phyloP scores from a whole-genome alignment of 2,797 vertebrate species.

The Pantherophis vulpinus region DNA sequence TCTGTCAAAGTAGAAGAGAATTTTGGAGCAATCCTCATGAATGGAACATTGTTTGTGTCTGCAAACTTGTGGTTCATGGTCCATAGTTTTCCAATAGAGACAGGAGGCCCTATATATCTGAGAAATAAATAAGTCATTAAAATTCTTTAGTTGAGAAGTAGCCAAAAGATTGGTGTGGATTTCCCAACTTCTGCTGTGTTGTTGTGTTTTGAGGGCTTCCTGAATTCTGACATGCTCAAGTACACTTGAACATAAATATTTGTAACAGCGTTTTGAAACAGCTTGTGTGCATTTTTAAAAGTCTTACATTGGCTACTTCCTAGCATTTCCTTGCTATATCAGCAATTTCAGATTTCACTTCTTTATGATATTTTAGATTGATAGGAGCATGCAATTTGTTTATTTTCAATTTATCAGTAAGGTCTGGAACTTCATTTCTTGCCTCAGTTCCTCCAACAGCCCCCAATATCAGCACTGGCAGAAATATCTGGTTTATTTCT shows the following conservation, averaged over 20 bases:
- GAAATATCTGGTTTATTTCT: background rate
- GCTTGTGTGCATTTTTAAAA: background rate
- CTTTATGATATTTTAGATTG: background rate
- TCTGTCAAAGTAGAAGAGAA: background rate
- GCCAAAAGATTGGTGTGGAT: background rate
- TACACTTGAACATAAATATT: background rate
- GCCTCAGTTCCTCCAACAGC: background rate
- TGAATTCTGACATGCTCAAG: background rate
- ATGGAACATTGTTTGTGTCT: background rate
- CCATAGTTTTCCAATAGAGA: background rate
- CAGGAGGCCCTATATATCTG: background rate
- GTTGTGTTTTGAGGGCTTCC: background rate
- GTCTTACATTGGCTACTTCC: background rate
- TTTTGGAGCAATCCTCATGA: background rate
- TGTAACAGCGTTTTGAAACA: background rate
- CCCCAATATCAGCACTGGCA: background rate
- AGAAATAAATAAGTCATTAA: background rate
- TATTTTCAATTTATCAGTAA: background rate
- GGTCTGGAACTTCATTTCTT: background rate
- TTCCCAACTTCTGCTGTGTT: background rate
- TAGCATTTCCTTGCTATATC: background rate
- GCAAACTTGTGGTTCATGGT: background rate
- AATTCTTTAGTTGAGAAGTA: background rate
- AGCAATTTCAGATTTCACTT: background rate
- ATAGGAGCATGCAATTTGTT: background rate